A percentile compares a stretch with the other conserved stretches of the same genome.
Conservation (phyloP, 2,797 vertebrate genomes). For the Schizopygopsis pylzovi region DNA sequence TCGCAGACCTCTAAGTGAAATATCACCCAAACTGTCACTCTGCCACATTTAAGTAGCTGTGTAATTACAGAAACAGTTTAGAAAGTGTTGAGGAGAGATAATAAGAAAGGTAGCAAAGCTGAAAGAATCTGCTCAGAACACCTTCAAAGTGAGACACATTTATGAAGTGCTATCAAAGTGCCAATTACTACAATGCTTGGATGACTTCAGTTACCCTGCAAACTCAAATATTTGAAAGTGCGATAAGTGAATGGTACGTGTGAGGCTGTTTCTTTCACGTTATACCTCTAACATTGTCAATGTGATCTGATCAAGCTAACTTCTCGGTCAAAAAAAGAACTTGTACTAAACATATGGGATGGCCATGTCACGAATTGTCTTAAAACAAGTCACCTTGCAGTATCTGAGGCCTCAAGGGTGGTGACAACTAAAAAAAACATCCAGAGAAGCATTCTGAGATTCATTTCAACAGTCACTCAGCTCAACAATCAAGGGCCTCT, state of each 20-base stretch:
- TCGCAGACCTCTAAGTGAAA: conserved; percentile 50
- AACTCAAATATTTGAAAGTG: conserved; percentile 27
- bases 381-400: conserved; percentile 49
- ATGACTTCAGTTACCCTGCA: conserved; percentile 21
- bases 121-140: conserved; percentile 45
- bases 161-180: conserved; percentile 60
- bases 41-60: conserved; percentile 56
- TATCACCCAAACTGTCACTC: conserved; percentile 49
- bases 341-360: not conserved
- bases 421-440: conserved; percentile 45
- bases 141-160: conserved; percentile 56
- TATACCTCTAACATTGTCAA: not conserved
- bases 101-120: conserved; percentile 48
- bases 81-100: conserved; percentile 51
- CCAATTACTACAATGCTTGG: conserved; percentile 37
- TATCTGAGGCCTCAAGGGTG: conserved; percentile 24
- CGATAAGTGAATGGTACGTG: conserved; percentile 5
- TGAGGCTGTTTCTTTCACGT: not conserved
- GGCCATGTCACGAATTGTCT: conserved; percentile 47
- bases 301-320: not conserved
- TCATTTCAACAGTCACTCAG: conserved; percentile 63
- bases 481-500: conserved; percentile 63
- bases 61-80: conserved; percentile 53
- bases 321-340: not conserved
- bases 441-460: conserved; percentile 41